These are phyloP conservation scores for Syngnathus acus DNA, from an alignment of 2,797 vertebrate species.

Conservation along the genomic window DNA sequence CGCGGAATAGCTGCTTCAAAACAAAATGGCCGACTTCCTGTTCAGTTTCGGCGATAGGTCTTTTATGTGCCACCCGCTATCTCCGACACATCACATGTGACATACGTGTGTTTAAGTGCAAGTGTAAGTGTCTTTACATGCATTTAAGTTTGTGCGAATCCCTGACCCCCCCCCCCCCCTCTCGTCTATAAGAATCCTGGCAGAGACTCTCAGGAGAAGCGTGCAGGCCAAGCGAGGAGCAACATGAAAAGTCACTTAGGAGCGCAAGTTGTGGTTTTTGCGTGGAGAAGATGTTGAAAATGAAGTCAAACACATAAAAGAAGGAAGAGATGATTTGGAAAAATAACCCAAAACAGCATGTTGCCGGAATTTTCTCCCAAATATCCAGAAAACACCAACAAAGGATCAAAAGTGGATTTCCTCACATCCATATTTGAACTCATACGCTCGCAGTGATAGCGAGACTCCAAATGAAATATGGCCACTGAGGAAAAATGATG, in stretches of 20 bases:
- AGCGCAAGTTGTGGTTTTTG: constrained; percentile 31
- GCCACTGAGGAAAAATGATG: constrained; percentile 37
- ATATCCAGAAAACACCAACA: neutral
- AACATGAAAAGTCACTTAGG: constrained; percentile 56
- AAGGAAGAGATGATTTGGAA: neutral
- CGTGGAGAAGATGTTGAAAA: constrained; percentile 7
- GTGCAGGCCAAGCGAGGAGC: constrained; percentile 11
- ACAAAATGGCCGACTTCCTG: no score
- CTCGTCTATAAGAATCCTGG: constrained; percentile 8
- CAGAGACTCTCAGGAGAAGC: constrained; percentile 24
- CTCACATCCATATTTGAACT: neutral
- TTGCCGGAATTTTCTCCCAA: no score
- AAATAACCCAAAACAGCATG: neutral
- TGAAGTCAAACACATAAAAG: neutral
- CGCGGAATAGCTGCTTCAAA: no score
- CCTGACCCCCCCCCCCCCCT: neutral
- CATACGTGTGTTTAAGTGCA: neutral
- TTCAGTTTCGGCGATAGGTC: no score
- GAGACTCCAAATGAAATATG: constrained; percentile 53
- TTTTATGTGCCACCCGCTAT: no score
- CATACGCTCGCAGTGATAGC: neutral
- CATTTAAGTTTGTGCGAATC: neutral
- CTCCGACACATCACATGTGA: neutral
- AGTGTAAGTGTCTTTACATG: neutral
- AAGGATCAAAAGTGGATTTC: neutral